Base-by-base conservation (phyloP, 2,888 invertebrate genomes). In the Caradrina clavipalpis region DNA sequence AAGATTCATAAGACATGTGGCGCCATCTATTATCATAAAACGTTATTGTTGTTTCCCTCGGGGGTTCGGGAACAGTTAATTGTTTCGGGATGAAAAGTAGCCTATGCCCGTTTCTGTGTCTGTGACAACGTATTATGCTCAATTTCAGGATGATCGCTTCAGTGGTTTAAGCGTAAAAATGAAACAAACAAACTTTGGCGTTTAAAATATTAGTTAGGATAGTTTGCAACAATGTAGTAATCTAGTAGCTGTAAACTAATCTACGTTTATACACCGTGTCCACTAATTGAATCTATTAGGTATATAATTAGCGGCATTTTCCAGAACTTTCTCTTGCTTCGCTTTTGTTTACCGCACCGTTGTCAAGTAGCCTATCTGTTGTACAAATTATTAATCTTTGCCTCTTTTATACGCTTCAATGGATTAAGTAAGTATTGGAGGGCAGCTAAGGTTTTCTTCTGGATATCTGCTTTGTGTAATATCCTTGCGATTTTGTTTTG, bases 281-380 rank as follows among this genome's bases (percentile, higher is more conserved):
- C 21, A 17, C 39, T 61, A 69, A 76, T 76, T 76, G n/a, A 50
- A 19, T 60, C 5, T 39, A 17, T 15, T 22, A n/a, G 3, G 7
- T 56, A 42, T 19, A 21, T 53, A 64, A 65, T 55, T 49, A 59
- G 59, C 39, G 19, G 39, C 50, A 61, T 63, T 79, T 66, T 73
- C 50, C 31, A 0, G 39, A 42, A 60, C 63, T 79, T 81, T 82
- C 82, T 61, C 67, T 54, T 31, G 55, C n/a, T 45, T 63, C 45
- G 42, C 73, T 35, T 74, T 49, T 65, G 42, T 79, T 63, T 55
- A 22, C 68, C 13, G 31, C 65, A 19, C 47, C 45, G 51, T 71
- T 72, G 54, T 55, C 31, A 67, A 51, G 55, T 53, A 22, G 47
- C 56, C 1, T 64, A 51, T n/a, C 26, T 39, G 42, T 35, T 39